These are phyloP conservation scores for Drepana falcataria DNA, from an alignment of 2,888 invertebrate genomes.

Conservation along the genomic window DNA sequence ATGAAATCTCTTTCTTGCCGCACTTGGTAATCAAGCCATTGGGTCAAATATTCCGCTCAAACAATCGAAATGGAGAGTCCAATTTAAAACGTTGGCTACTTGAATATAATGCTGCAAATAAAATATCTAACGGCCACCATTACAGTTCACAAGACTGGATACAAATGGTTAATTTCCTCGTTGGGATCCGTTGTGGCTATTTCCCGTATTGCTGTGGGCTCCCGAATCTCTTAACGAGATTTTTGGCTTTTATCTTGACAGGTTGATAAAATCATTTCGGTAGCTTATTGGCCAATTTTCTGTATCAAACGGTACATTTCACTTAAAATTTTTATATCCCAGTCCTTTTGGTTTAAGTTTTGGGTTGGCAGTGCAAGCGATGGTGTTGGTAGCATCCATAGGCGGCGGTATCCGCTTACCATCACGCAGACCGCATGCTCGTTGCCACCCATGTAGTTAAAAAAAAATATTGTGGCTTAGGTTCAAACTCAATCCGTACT, in stretches of 20 bases:
- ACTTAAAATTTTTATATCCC: too few species aligned
- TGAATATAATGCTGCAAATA: not conserved
- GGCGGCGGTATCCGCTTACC: too few species aligned
- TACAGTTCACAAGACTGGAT: not conserved
- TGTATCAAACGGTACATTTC: too few species aligned
- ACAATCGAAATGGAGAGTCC: not conserved
- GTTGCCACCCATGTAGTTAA: too few species aligned
- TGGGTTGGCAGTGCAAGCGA: too few species aligned
- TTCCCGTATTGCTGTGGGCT: not conserved
- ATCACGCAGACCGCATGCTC: too few species aligned
- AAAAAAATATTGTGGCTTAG: too few species aligned
- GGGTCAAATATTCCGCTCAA: not conserved
- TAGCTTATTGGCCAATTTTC: too few species aligned
- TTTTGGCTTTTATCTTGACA: not conserved
- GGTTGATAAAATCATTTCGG: not conserved
- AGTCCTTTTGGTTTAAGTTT: too few species aligned
- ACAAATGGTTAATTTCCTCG: conserved; percentile 3
- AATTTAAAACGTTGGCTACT: not conserved
- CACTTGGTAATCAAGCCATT: not conserved
- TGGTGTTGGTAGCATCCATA: too few species aligned
- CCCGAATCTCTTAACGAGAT: not conserved
- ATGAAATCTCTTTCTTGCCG: conserved; percentile 1
- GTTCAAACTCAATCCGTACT: too few species aligned
- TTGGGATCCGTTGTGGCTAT: not conserved
- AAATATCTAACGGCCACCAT: not conserved